Evolutionary conservation across 2,797 vertebrate genomes (phyloP).

Genomic region (Gadopsis marmoratus): DNA sequence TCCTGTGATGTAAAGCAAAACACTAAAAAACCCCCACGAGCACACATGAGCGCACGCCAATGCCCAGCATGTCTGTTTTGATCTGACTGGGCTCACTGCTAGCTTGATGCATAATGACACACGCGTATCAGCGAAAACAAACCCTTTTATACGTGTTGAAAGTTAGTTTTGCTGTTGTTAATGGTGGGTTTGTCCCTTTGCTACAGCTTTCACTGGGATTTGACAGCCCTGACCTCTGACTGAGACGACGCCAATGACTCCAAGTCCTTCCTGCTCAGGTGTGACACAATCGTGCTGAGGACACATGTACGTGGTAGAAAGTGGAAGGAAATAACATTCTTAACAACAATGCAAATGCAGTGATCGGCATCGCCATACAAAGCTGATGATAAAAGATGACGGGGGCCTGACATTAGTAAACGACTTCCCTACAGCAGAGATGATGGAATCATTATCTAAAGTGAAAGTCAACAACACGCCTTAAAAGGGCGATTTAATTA

Average conservation of each 20-base stretch:
- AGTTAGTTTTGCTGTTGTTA: neutral
- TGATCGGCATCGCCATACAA: too few species aligned
- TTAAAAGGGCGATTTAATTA: neutral
- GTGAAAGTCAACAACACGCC: too few species aligned
- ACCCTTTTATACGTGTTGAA: neutral
- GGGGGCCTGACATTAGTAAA: too few species aligned
- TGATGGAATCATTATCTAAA: too few species aligned
- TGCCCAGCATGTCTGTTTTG: neutral
- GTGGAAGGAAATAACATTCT: too few species aligned
- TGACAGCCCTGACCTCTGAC: conserved; percentile 4
- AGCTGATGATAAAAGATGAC: too few species aligned
- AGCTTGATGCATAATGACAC: neutral
- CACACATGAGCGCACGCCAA: neutral
- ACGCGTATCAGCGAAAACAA: neutral
- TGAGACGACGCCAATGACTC: conserved; percentile 12
- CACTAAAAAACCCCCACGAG: neutral
- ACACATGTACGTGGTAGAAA: neutral
- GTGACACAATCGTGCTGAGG: conserved; percentile 8
- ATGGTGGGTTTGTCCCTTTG: neutral
- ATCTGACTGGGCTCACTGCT: conserved; percentile 14
- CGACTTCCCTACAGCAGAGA: too few species aligned
- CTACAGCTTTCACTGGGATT: neutral
- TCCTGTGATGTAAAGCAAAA: neutral
- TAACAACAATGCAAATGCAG: too few species aligned
- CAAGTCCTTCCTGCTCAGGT: neutral